Evolutionary conservation across 2,888 invertebrate species (phyloP).

Genomic region (Syrphus vitripennis): DNA sequence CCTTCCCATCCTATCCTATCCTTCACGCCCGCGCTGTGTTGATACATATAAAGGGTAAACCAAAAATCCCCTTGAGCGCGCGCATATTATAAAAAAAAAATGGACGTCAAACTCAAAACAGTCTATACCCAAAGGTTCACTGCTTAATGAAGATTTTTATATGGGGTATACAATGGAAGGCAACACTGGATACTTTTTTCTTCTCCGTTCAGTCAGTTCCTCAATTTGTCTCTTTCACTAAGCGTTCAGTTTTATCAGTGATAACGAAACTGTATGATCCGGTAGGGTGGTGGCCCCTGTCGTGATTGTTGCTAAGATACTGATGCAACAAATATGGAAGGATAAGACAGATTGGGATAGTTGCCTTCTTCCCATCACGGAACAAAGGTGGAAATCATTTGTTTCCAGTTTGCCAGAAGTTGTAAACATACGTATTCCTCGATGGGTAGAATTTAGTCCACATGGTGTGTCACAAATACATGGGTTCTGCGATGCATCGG

Average conservation of each 20-base stretch:
- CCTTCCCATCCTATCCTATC: too few relatives aligned
- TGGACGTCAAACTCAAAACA: neutral
- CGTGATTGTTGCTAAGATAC: conserved; percentile 41
- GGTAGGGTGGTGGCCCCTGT: conserved; percentile 44
- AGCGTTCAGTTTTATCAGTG: conserved; percentile 48
- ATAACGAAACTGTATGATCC: conserved; percentile 63
- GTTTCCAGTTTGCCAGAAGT: neutral
- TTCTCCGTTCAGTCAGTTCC: neutral
- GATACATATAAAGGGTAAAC: too few relatives aligned
- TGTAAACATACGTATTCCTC: neutral
- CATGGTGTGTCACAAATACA: conserved; percentile 14
- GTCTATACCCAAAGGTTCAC: neutral
- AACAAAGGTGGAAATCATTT: neutral
- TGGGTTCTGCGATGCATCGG: conserved; percentile 57
- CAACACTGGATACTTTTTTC: neutral
- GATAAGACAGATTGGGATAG: neutral
- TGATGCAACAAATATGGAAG: conserved; percentile 42
- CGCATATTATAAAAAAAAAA: too few relatives aligned
- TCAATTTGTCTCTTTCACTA: neutral
- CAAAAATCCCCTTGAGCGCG: too few relatives aligned
- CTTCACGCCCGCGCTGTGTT: too few relatives aligned
- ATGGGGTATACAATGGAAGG: neutral
- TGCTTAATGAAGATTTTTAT: neutral
- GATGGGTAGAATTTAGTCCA: neutral
- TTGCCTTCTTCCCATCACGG: neutral